phyloP scores from a whole-genome alignment of 2,888 invertebrate species.

The Nomada ferruginata region DNA sequence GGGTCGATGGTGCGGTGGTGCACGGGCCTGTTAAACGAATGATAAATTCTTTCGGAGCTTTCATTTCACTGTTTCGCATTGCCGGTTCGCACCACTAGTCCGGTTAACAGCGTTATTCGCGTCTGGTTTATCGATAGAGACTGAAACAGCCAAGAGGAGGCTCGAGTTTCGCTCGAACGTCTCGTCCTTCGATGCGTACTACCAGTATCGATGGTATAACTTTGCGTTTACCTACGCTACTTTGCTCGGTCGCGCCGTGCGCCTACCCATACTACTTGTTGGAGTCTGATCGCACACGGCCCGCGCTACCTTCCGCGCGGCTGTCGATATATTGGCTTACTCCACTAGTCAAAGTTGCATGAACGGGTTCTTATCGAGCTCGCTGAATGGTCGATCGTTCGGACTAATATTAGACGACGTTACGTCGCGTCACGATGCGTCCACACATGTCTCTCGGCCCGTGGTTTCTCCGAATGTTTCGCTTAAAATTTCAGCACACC shows the following conservation, averaged over 20 bases:
- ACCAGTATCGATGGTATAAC: neutral
- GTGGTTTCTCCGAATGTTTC: neutral
- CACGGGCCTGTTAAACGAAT: constrained; percentile 20
- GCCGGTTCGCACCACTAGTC: neutral
- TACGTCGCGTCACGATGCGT: neutral
- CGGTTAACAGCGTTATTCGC: neutral
- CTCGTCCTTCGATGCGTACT: neutral
- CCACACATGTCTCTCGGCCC: neutral
- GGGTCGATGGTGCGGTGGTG: neutral
- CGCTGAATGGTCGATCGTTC: constrained; percentile 18
- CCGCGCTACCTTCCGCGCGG: constrained; percentile 4
- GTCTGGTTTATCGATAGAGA: neutral
- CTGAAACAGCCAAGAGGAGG: neutral
- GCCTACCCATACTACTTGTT: constrained; percentile 7
- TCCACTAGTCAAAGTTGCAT: constrained; percentile 23
- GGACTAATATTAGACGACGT: constrained; percentile 24
- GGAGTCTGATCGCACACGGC: constrained; percentile 5
- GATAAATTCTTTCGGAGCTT: constrained; percentile 23
- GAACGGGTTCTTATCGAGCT: constrained; percentile 29
- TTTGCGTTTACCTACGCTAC: constrained; percentile 2
- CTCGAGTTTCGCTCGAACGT: neutral
- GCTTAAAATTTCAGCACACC: neutral
- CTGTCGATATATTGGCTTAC: constrained; percentile 25
- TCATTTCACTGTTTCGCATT: neutral
- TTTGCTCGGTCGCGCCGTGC: neutral